phyloP scores from a whole-genome alignment of 2,797 vertebrate genomes.

The Lemur catta region DNA sequence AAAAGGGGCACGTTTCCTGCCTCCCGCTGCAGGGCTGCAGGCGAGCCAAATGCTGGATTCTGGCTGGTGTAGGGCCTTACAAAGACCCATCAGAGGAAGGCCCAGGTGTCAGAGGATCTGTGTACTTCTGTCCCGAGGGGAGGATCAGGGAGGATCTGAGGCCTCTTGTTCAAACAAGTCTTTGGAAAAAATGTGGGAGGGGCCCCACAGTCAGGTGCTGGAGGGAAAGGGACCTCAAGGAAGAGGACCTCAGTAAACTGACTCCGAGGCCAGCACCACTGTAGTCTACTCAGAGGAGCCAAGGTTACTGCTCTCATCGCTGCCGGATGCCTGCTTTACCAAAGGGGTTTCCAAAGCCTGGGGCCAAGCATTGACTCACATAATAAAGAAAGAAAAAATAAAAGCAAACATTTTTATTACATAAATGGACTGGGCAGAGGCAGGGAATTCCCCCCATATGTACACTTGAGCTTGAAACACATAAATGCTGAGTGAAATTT shows the following conservation, averaged over 20 bases:
- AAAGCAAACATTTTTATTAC: not conserved
- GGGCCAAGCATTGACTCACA: conserved; percentile 3
- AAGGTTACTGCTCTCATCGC: not conserved
- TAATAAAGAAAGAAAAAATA: not conserved
- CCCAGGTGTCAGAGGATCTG: not conserved
- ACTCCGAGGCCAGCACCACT: not conserved
- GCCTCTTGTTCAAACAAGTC: conserved; percentile 56
- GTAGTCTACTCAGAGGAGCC: not conserved
- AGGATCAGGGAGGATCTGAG: conserved; percentile 19
- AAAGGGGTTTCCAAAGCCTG: not conserved
- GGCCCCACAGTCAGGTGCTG: conserved; percentile 19
- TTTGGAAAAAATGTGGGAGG: conserved; percentile 56
- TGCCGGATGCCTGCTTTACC: not conserved
- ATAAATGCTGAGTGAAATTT: not conserved
- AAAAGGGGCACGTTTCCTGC: not conserved
- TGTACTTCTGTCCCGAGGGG: not conserved
- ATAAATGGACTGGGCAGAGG: not conserved
- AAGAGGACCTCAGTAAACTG: not conserved
- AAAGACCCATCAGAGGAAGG: conserved; percentile 18
- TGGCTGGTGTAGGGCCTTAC: not conserved
- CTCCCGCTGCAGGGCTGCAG: not conserved
- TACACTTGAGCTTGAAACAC: not conserved
- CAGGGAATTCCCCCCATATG: not conserved
- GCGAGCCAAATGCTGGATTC: not conserved
- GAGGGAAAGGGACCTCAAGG: not conserved